A percentile compares a stretch with the other conserved stretches of the same genome.
These are phyloP conservation scores for Cabera pusaria DNA, from an alignment of 2,888 invertebrate species.

Conservation along the genomic window DNA sequence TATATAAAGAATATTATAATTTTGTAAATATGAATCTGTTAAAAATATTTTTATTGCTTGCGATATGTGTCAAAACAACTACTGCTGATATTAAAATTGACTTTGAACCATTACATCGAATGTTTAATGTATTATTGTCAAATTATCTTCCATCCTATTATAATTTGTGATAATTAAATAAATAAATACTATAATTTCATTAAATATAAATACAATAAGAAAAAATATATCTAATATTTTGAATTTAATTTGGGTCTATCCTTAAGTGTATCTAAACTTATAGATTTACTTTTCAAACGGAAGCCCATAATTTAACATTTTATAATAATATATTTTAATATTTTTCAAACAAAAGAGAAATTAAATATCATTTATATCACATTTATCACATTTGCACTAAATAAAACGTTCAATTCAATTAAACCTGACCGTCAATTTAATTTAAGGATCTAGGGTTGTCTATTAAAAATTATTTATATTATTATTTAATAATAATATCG, in stretches of 20 bases:
- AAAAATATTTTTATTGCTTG: slow-evolving; percentile 43
- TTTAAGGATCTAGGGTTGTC: slow-evolving; percentile 34
- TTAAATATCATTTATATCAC: slow-evolving; percentile 10
- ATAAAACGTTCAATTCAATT: no score
- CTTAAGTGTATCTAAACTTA: neutral
- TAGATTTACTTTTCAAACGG: slow-evolving; percentile 25
- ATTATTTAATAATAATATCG: neutral
- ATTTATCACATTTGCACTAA: slow-evolving; percentile 14
- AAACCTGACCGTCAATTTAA: no score
- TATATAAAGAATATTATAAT: no score
- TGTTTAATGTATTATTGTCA: slow-evolving; percentile 35
- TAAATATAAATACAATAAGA: no score
- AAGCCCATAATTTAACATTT: slow-evolving; percentile 27
- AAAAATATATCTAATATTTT: no score
- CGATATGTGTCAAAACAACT: slow-evolving; percentile 42
- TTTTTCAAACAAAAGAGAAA: neutral
- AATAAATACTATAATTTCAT: no score
- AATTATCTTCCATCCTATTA: slow-evolving; percentile 26
- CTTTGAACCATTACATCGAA: slow-evolving; percentile 27
- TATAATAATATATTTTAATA: slow-evolving; percentile 8
- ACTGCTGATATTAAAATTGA: slow-evolving; percentile 28
- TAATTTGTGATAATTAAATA: slow-evolving; percentile 3
- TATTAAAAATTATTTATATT: slow-evolving; percentile 10
- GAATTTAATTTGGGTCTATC: no score
- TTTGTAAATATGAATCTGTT: slow-evolving; percentile 34